phyloP scores from a whole-genome alignment of 2,888 invertebrate species.

The Flabesymbios commensalis region DNA sequence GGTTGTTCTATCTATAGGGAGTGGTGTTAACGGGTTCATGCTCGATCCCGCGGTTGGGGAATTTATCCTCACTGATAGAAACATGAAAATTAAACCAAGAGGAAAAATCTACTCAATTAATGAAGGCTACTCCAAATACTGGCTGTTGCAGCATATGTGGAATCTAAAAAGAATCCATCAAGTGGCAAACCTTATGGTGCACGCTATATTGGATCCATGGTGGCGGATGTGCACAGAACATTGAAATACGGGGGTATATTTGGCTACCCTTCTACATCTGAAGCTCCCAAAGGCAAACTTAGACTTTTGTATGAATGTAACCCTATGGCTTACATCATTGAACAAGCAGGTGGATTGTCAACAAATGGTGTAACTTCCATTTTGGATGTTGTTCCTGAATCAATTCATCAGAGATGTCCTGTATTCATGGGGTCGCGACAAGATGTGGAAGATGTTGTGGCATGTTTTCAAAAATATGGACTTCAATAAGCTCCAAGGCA shows the following conservation, averaged over 20 bases:
- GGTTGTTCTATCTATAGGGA: slow-evolving; percentile 82
- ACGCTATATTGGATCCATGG: slow-evolving; percentile 99
- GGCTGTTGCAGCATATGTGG: too few species aligned
- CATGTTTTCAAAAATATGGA: slow-evolving; percentile 57
- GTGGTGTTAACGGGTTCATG: slow-evolving; percentile 79
- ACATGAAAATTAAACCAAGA: slow-evolving; percentile 77
- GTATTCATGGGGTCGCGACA: slow-evolving; percentile 89
- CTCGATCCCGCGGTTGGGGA: slow-evolving; percentile 74
- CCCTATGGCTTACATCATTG: slow-evolving; percentile 94
- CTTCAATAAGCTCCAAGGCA: too few species aligned
- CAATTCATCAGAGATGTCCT: slow-evolving; percentile 88
- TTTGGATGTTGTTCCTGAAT: slow-evolving; percentile 81
- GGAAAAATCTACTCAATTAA: slow-evolving; percentile 86
- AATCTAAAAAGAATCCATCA: too few species aligned
- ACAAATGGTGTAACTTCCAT: slow-evolving; percentile 80
- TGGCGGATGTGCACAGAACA: slow-evolving; percentile 98
- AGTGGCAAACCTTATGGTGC: slow-evolving; percentile 87
- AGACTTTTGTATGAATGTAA: slow-evolving; percentile 95
- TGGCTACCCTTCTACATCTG: slow-evolving; percentile 92
- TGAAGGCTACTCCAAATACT: slow-evolving; percentile 71
- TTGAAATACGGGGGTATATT: slow-evolving; percentile 99
- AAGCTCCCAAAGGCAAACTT: slow-evolving; percentile 90
- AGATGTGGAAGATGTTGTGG: slow-evolving; percentile 79
- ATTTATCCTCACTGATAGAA: slow-evolving; percentile 79
- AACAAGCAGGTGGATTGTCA: slow-evolving; percentile 80